Evolutionary conservation across 30 jellyfish, hydroid and myxozoan genomes (phyloP).

Genomic region (Cassiopea andromeda): DNA sequence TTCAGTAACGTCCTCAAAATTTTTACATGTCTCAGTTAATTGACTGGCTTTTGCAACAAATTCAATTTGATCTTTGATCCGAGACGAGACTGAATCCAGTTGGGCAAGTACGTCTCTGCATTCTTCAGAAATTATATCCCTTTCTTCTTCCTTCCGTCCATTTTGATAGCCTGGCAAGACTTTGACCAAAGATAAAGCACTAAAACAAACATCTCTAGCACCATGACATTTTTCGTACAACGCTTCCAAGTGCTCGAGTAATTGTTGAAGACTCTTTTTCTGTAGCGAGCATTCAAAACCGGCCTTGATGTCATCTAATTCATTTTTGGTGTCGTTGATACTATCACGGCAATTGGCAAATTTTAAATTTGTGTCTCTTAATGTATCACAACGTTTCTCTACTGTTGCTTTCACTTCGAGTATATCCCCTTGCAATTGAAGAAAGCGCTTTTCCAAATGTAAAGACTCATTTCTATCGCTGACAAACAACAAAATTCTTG

Average conservation of each 20-base stretch:
- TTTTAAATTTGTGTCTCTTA: constrained; percentile 1
- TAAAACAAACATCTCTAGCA: constrained; percentile 6
- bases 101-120: neutral
- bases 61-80: neutral
- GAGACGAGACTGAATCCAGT: neutral
- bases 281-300: neutral
- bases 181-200: neutral
- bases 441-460: neutral
- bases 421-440: constrained; percentile 32
- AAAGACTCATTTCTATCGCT: neutral
- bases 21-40: neutral
- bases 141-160: neutral
- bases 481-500: constrained; percentile 15
- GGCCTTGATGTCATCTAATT: neutral
- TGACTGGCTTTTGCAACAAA: neutral
- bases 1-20: neutral
- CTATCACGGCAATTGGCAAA: neutral
- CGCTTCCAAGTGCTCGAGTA: neutral
- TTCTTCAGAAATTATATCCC: neutral
- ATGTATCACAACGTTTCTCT: neutral
- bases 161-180: neutral
- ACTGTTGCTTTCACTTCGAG: constrained; percentile 27
- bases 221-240: neutral
- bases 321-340: neutral
- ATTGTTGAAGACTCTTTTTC: constrained; percentile 1